These are phyloP conservation scores for Buphagus erythrorhynchus DNA, from an alignment of 2,797 vertebrate species.

Conservation along the genomic window DNA sequence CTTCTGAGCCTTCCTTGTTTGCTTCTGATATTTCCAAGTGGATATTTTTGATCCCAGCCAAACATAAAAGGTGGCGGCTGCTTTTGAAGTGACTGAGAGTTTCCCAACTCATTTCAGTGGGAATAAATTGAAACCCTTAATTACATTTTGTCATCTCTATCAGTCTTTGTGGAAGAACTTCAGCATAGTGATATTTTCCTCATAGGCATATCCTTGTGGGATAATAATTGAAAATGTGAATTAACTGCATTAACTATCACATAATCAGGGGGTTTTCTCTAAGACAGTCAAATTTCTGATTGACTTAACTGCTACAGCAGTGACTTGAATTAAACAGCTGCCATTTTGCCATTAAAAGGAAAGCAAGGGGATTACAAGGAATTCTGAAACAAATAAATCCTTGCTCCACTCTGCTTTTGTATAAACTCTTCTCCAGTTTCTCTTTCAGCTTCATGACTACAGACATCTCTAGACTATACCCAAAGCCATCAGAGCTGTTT, in stretches of 20 bases:
- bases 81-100: slow-evolving; percentile 3
- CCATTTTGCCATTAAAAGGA: not conserved
- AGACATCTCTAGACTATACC: not conserved
- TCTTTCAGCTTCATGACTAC: not conserved
- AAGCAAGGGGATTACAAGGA: not conserved
- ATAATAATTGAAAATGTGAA: slow-evolving; percentile 42
- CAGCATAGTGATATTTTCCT: not conserved
- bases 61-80: not conserved
- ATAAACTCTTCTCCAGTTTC: not conserved
- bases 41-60: not conserved
- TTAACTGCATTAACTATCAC: slow-evolving; percentile 5
- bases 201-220: not conserved
- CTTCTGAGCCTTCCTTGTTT: not conserved
- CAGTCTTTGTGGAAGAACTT: slow-evolving; percentile 12
- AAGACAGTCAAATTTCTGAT: not conserved
- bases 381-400: not conserved
- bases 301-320: not conserved
- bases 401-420: not conserved
- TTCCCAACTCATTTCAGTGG: slow-evolving; percentile 4
- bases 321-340: not conserved
- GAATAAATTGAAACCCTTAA: slow-evolving; percentile 31
- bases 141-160: slow-evolving; percentile 35
- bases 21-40: not conserved
- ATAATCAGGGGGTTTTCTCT: not conserved
- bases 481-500: not conserved